Evolutionary conservation across 2,113 vertebrate species (phyloP).

Genomic region (Paradisaea rubra): DNA sequence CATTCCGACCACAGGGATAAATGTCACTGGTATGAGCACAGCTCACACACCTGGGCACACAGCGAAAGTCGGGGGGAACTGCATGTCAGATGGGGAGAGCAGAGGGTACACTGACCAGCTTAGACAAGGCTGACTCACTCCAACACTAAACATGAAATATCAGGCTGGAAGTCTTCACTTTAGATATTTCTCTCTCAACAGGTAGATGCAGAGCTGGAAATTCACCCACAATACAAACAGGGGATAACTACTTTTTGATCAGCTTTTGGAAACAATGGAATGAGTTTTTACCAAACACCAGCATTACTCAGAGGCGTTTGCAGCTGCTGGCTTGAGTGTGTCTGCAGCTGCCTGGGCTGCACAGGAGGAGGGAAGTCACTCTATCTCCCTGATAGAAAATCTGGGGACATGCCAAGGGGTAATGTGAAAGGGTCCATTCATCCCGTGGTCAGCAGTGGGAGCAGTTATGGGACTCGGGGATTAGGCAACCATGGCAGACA

Average conservation of each 20-base stretch:
- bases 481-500: not conserved
- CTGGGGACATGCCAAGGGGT: not conserved
- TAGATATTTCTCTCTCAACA: not conserved
- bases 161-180: not conserved
- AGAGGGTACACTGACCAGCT: rapidly evolving
- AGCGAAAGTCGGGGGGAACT: rapidly evolving
- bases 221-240: not conserved
- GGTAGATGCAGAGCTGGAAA: not conserved
- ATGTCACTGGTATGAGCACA: not conserved
- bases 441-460: not conserved
- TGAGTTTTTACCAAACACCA: not conserved
- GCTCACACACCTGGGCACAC: not conserved
- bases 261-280: not conserved
- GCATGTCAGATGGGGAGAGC: not conserved
- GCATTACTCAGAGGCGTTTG: not conserved
- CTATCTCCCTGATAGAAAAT: not conserved
- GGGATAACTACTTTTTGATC: not conserved
- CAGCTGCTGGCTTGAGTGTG: not conserved
- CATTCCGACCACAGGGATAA: not conserved
- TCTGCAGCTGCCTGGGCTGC: not conserved
- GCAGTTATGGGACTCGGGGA: not conserved
- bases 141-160: not conserved
- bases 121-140: not conserved
- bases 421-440: not conserved
- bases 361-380: not conserved